These are phyloP conservation scores for Drosophila ambigua DNA, from an alignment of 1,140 invertebrate species.

Conservation along the genomic window DNA sequence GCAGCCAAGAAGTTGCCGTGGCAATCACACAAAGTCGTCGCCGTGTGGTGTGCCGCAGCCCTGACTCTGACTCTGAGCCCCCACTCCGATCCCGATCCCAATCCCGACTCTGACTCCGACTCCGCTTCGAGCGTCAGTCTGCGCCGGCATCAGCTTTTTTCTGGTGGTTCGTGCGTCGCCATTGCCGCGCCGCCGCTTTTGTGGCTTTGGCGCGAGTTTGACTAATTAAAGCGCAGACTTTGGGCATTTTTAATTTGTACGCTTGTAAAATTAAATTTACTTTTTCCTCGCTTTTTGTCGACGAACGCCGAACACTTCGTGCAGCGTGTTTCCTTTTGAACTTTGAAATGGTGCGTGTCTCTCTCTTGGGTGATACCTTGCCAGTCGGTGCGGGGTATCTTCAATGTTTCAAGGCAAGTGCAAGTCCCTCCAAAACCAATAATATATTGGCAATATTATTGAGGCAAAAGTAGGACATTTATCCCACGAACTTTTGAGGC, in stretches of 20 bases:
- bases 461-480: no score
- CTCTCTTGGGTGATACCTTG: constrained; percentile 15
- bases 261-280: constrained; percentile 81
- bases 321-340: constrained; percentile 81
- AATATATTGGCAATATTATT: no score
- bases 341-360: constrained; percentile 71
- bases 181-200: constrained; percentile 43
- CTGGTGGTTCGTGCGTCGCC: constrained; percentile 68
- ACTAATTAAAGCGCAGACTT: constrained; percentile 81
- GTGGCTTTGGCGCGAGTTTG: constrained; percentile 80
- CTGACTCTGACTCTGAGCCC: constrained; percentile 40
- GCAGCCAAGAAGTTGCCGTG: constrained; percentile 63
- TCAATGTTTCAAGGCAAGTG: no score
- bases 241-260: constrained; percentile 82
- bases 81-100: not conserved
- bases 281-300: constrained; percentile 36
- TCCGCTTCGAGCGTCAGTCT: constrained; percentile 43
- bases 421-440: no score
- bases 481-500: no score
- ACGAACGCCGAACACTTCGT: constrained; percentile 52
- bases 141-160: constrained; percentile 28
- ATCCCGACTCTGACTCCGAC: constrained; percentile 14
- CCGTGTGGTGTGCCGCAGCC: constrained; percentile 46
- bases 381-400: no score
- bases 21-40: constrained; percentile 72